phyloP scores from a whole-genome alignment of 2,888 invertebrate genomes.

The Synergus japonicus region DNA sequence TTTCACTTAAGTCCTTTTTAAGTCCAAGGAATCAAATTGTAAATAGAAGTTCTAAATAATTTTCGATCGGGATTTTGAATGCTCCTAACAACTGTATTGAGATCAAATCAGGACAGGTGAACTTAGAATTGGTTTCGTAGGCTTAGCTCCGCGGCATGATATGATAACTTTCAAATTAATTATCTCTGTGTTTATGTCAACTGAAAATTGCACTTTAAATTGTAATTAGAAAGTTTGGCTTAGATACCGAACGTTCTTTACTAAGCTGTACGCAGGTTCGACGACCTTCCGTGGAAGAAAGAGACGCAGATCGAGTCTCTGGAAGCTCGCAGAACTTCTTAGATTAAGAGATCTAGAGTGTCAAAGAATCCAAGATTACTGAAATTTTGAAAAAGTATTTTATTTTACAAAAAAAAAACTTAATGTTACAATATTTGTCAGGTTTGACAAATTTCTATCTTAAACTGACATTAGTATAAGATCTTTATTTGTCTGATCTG shows the following conservation, averaged over 20 bases:
- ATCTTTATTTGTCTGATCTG: no score
- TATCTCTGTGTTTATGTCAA: background rate
- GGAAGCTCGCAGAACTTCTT: conserved; percentile 9
- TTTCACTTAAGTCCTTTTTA: no score
- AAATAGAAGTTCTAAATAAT: no score
- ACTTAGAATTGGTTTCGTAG: background rate
- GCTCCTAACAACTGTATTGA: background rate
- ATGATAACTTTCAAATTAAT: background rate
- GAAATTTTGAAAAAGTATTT: background rate
- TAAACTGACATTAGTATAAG: no score
- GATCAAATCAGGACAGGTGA: background rate
- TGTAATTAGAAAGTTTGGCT: conserved; percentile 40
- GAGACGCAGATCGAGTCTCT: conserved; percentile 30
- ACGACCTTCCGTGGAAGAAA: conserved; percentile 31
- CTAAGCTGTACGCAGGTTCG: conserved; percentile 33
- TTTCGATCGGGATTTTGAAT: no score
- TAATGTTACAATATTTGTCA: no score
- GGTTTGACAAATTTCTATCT: no score
- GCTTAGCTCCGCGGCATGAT: background rate
- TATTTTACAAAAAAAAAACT: background rate
- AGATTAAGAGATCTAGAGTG: background rate
- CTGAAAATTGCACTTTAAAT: conserved; percentile 25
- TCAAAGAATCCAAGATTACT: background rate
- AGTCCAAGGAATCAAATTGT: no score
- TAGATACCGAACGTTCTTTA: conserved; percentile 25